phyloP scores from a whole-genome alignment of 2,888 invertebrate species.

The Sialis lutaria region DNA sequence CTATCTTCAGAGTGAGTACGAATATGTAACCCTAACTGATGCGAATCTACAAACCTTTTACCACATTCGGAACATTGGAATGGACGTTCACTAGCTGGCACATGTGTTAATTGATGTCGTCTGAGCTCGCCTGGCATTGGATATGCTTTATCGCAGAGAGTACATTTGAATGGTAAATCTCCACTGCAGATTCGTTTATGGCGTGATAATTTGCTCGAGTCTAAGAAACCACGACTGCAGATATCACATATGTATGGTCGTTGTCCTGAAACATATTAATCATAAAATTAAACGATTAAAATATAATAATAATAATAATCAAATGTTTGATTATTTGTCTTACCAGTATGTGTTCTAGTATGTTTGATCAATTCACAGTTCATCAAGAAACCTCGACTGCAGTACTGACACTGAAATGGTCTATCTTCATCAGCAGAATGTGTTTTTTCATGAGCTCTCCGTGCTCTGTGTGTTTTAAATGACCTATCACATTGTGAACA shows the following conservation, averaged over 20 bases:
- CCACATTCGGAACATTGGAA: not conserved
- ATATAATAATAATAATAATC: not conserved
- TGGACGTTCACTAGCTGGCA: not conserved
- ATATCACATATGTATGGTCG: not conserved
- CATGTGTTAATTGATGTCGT: not conserved
- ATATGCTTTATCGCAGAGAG: not conserved
- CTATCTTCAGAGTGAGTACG: conserved; percentile 2
- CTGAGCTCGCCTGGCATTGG: not conserved
- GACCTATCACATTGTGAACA: not conserved
- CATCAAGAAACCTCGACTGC: not conserved
- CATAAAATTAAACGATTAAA: not conserved
- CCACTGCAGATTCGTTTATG: not conserved
- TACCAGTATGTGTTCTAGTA: not conserved
- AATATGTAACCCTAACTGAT: not conserved
- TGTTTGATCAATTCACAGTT: not conserved
- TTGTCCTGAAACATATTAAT: not conserved
- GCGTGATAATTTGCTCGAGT: not conserved
- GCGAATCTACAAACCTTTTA: not conserved
- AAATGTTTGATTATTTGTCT: not conserved
- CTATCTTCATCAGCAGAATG: not conserved
- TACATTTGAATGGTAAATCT: not conserved
- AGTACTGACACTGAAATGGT: not conserved
- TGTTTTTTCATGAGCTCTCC: not conserved
- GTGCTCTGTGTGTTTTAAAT: not conserved
- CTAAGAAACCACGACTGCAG: not conserved